These are phyloP conservation scores for Meleagris gallopavo DNA, from an alignment of 2,113 vertebrate species.

Conservation along the genomic window DNA sequence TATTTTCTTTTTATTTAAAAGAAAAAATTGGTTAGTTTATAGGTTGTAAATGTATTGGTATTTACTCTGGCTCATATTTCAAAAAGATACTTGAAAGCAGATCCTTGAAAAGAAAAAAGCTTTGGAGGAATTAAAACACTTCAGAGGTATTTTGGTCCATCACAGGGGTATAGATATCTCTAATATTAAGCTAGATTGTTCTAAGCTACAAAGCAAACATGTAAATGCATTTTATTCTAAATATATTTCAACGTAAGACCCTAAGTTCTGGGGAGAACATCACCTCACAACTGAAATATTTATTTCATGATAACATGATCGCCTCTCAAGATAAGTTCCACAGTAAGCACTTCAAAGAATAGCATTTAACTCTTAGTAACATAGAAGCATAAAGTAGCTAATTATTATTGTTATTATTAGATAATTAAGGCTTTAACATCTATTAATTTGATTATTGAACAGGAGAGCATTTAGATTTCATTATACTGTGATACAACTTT, in stretches of 20 bases:
- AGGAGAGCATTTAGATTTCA: background rate
- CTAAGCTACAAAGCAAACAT: background rate
- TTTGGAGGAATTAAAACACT: background rate
- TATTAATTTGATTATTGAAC: background rate
- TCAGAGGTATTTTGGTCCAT: background rate
- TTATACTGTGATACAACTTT: background rate
- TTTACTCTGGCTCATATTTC: background rate
- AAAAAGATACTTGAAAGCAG: background rate
- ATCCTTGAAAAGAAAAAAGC: background rate
- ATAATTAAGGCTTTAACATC: background rate
- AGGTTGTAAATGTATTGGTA: background rate
- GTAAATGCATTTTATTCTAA: background rate
- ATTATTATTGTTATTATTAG: background rate
- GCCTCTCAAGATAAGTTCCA: background rate
- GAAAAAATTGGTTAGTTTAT: background rate
- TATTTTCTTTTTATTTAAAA: background rate
- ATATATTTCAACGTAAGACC: background rate
- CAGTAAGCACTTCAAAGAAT: background rate
- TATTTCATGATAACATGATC: background rate
- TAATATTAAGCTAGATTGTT: background rate
- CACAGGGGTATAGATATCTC: accelerated
- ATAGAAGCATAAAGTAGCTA: background rate
- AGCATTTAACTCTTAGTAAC: background rate
- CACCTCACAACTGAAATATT: background rate
- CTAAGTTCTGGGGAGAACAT: background rate